phyloP scores from a whole-genome alignment of 2,797 vertebrate genomes.

The Enteromius unitaeniatus region DNA sequence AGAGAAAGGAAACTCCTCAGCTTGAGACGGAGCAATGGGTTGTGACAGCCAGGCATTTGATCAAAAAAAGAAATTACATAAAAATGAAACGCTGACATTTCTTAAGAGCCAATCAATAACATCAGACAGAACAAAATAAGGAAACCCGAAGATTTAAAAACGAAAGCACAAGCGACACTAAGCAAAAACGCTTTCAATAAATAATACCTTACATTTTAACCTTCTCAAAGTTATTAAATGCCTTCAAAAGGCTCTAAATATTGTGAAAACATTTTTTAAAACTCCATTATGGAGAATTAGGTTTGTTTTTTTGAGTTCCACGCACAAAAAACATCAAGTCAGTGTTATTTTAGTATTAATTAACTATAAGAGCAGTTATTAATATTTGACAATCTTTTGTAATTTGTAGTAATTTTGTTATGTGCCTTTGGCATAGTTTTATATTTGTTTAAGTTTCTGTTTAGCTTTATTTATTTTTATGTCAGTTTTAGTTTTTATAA shows the following conservation, averaged over 20 bases:
- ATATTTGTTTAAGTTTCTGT: background rate
- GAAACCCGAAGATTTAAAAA: constrained; percentile 13
- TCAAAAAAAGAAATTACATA: constrained; percentile 6
- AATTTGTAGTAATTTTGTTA: background rate
- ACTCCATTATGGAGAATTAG: background rate
- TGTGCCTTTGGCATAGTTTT: background rate
- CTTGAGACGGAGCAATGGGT: background rate
- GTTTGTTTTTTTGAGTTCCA: background rate
- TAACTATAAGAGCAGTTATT: background rate
- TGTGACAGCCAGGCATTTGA: constrained; percentile 5
- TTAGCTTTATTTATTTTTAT: background rate
- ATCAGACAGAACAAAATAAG: constrained; percentile 1
- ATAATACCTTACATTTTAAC: background rate
- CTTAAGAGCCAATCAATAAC: constrained; percentile 20
- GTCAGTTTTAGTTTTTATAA: background rate
- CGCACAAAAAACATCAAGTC: background rate
- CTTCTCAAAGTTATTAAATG: background rate
- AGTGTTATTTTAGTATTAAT: background rate
- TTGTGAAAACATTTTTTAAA: background rate
- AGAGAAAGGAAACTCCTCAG: background rate
- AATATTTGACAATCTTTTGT: background rate
- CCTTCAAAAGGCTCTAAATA: background rate
- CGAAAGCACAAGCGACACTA: background rate
- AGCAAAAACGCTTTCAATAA: background rate
- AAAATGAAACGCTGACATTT: constrained; percentile 5